These are phyloP conservation scores for Sebastes fasciatus DNA, from an alignment of 2,113 vertebrate species.

Conservation along the genomic window DNA sequence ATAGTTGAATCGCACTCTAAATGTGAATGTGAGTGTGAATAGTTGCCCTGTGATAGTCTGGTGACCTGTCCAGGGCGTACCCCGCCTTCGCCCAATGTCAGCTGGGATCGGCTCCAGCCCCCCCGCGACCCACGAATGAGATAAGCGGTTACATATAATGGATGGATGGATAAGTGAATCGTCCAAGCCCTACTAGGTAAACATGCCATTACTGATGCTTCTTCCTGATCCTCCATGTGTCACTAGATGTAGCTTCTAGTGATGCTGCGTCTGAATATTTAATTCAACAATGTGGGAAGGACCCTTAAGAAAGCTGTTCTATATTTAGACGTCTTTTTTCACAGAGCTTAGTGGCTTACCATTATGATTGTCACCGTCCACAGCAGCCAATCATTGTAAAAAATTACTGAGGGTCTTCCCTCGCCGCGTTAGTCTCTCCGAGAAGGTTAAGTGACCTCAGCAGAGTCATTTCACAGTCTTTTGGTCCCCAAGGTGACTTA, in stretches of 20 bases:
- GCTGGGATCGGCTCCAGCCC: too few species aligned
- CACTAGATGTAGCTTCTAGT: slow-evolving; percentile 2
- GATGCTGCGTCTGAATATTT: slow-evolving; percentile 26
- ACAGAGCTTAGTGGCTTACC: slow-evolving; percentile 8
- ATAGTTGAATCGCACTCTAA: too few species aligned
- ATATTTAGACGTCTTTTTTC: slow-evolving; percentile 25
- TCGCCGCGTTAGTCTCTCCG: slow-evolving; percentile 12
- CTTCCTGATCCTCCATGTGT: neutral
- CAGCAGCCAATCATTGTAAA: slow-evolving; percentile 45
- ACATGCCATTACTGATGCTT: neutral
- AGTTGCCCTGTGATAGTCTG: too few species aligned
- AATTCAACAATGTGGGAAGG: slow-evolving; percentile 26
- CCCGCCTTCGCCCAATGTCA: too few species aligned
- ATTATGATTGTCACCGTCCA: slow-evolving; percentile 30
- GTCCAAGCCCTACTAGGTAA: too few species aligned
- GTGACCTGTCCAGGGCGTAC: too few species aligned
- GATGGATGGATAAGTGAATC: too few species aligned
- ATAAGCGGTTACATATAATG: too few species aligned
- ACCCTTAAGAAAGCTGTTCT: slow-evolving; percentile 35
- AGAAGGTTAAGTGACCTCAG: slow-evolving; percentile 70
- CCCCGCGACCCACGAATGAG: too few species aligned
- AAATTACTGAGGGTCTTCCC: slow-evolving; percentile 46
- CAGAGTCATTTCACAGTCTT: slow-evolving; percentile 72
- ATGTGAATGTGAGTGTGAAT: too few species aligned
- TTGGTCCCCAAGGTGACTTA: slow-evolving; percentile 67